These are phyloP conservation scores for Calycopis cecrops DNA, from an alignment of 1,140 invertebrate species.

Conservation along the genomic window DNA sequence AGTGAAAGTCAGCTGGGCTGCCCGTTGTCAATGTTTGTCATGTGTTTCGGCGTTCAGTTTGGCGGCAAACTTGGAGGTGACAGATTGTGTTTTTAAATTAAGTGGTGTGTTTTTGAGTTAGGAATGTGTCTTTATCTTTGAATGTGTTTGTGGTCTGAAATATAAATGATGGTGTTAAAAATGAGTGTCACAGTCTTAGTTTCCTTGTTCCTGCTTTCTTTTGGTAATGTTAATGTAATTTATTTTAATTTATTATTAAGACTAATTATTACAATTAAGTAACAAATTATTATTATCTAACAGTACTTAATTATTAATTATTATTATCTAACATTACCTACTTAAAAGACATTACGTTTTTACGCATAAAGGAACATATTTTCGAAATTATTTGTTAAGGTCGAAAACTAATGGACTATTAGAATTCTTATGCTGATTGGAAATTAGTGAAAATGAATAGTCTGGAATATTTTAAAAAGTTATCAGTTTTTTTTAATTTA, in stretches of 20 bases:
- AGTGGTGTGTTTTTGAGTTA: slow-evolving; percentile 20
- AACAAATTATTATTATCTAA: not conserved
- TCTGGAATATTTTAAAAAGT: no score
- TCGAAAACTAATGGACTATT: no score
- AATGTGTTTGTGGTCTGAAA: not conserved
- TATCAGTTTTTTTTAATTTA: no score
- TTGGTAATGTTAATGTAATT: slow-evolving; percentile 35
- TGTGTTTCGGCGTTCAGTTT: slow-evolving; percentile 48
- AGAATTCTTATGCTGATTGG: no score
- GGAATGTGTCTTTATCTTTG: slow-evolving; percentile 17
- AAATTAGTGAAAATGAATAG: no score
- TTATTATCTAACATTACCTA: no score
- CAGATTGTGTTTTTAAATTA: slow-evolving; percentile 35
- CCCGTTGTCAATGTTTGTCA: slow-evolving; percentile 26
- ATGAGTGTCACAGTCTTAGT: slow-evolving; percentile 34
- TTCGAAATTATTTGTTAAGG: no score
- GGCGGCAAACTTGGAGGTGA: slow-evolving; percentile 47
- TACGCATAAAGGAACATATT: no score
- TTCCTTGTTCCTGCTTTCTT: slow-evolving; percentile 43
- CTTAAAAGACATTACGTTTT: no score
- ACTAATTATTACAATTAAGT: no score
- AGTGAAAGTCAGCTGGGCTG: slow-evolving; percentile 46
- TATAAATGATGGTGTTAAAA: slow-evolving; percentile 21
- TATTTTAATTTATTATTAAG: not conserved
- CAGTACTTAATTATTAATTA: no score